Percentiles rank a stretch among this genome's conserved stretches.
Evolutionary conservation across 2,797 vertebrate species (phyloP).

Genomic region (Eospalax fontanierii): DNA sequence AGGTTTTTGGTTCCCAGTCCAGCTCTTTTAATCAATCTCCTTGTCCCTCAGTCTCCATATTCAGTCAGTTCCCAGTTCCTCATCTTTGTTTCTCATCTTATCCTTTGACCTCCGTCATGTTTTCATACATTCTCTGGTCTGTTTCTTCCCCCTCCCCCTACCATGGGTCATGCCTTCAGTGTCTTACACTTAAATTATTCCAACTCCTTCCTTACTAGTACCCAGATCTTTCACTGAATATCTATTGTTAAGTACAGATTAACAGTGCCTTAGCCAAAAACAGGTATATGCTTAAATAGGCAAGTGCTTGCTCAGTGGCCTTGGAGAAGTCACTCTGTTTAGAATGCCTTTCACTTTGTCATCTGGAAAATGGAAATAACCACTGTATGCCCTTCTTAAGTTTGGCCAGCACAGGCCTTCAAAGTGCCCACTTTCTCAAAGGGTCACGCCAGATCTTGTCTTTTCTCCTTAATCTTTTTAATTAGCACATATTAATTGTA

Average conservation of each 20-base stretch:
- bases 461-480: not conserved
- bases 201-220: conserved; percentile 38
- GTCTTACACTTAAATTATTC: conserved; percentile 4
- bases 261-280: conserved; percentile 17
- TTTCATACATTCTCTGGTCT: conserved; percentile 29
- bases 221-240: not conserved
- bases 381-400: not conserved
- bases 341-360: conserved; percentile 34
- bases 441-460: not conserved
- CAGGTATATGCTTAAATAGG: not conserved
- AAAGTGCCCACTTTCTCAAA: not conserved
- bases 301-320: not conserved
- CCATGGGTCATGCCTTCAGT: conserved; percentile 13
- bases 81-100: conserved; percentile 3
- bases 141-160: not conserved
- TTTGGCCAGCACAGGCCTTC: not conserved
- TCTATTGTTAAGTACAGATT: not conserved
- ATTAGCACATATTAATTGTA: not conserved
- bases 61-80: conserved; percentile 39
- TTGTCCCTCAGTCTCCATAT: not conserved
- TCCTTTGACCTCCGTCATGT: conserved; percentile 10
- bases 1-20: not conserved
- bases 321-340: conserved; percentile 8
- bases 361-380: conserved; percentile 48
- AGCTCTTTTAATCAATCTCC: not conserved